Evolutionary conservation across 2,797 vertebrate genomes (phyloP).

Genomic region (Pristis pectinata): DNA sequence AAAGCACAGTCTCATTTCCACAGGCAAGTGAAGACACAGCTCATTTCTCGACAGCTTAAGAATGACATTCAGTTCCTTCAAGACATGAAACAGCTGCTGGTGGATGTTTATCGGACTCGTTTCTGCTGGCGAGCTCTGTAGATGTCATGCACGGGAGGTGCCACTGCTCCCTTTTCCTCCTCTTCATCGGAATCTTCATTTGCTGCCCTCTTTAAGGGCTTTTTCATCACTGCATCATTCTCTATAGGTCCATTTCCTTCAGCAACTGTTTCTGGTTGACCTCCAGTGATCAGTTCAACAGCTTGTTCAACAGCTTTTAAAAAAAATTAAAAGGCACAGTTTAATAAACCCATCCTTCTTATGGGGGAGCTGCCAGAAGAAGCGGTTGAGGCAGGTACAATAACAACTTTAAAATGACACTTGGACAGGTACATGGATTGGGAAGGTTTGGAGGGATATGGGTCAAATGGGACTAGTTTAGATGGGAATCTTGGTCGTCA

Average conservation of each 20-base stretch:
- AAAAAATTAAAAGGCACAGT: background rate
- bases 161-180: slow-evolving; percentile 89
- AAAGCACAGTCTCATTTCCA: slow-evolving; percentile 58
- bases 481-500: no score
- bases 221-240: slow-evolving; percentile 73
- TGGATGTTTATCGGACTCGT: slow-evolving; percentile 78
- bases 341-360: slow-evolving; percentile 42
- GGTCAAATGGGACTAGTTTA: no score
- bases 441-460: no score
- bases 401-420: background rate
- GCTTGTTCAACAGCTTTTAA: slow-evolving; percentile 80
- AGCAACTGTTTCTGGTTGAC: slow-evolving; percentile 71
- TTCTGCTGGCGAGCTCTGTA: slow-evolving; percentile 96
- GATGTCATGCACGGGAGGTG: slow-evolving; percentile 93
- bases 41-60: slow-evolving; percentile 23
- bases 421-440: no score
- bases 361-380: no score
- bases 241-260: slow-evolving; percentile 91
- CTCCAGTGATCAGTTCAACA: slow-evolving; percentile 83
- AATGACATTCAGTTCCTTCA: slow-evolving; percentile 32
- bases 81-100: background rate
- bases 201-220: slow-evolving; percentile 82
- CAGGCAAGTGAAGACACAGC: slow-evolving; percentile 27
- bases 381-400: background rate
- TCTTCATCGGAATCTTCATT: slow-evolving; percentile 95